Conservation (phyloP, 2,888 invertebrate genomes). For the Megamerina dolium region DNA sequence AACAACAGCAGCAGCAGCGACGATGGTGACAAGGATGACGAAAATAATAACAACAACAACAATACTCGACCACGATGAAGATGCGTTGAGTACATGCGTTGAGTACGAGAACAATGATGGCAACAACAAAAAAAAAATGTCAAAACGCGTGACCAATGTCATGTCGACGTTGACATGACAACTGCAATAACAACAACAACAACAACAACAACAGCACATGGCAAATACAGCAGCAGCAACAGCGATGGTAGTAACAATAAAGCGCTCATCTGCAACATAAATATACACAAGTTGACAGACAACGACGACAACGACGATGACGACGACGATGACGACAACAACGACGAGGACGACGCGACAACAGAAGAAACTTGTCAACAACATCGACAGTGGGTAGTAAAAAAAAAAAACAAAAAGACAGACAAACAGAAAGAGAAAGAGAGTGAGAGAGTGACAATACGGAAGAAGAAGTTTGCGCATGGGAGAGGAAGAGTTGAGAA, state of each 20-base stretch:
- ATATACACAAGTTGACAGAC: not conserved
- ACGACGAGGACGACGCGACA: too few species aligned
- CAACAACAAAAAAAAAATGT: conserved; percentile 11
- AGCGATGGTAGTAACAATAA: too few species aligned
- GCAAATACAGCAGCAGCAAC: too few species aligned
- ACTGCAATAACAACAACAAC: conserved; percentile 8
- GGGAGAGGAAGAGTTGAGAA: too few species aligned
- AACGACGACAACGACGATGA: not conserved
- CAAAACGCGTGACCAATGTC: conserved; percentile 21
- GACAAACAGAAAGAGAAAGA: too few species aligned
- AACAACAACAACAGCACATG: conserved; percentile 2
- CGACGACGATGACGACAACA: not conserved
- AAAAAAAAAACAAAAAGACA: too few species aligned
- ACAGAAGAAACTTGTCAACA: too few species aligned
- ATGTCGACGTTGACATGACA: conserved; percentile 18
- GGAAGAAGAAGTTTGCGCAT: too few species aligned
- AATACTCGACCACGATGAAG: not conserved
- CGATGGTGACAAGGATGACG: not conserved
- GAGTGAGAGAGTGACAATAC: too few species aligned
- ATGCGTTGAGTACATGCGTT: not conserved
- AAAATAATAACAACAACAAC: not conserved
- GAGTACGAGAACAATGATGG: not conserved
- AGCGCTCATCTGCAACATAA: too few species aligned
- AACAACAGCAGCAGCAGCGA: not conserved
- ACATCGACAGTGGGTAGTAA: too few species aligned